Percentiles rank a stretch among this genome's conserved stretches.
phyloP scores from a whole-genome alignment of 2,797 vertebrate genomes.

The Brachyalestes nurse region DNA sequence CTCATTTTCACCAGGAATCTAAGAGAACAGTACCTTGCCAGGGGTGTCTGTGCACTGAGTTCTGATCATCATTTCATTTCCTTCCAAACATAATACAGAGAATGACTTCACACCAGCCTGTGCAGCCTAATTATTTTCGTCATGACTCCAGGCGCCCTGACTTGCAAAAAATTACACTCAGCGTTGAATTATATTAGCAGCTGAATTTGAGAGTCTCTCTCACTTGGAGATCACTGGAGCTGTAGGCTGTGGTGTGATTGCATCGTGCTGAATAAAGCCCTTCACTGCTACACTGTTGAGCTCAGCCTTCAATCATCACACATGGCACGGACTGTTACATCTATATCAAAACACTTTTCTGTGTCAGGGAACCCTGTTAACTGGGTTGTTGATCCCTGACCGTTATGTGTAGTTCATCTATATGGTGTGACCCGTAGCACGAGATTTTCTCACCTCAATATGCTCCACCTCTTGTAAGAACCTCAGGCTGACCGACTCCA shows the following conservation, averaged over 20 bases:
- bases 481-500: constrained; percentile 91
- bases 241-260: constrained; percentile 22
- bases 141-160: constrained; percentile 42
- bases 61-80: constrained; percentile 38
- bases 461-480: constrained; percentile 85
- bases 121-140: constrained; percentile 41
- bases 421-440: background rate
- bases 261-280: constrained; percentile 9
- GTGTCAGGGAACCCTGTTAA: background rate
- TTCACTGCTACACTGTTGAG: background rate
- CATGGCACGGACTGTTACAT: background rate
- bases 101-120: constrained; percentile 27
- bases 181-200: constrained; percentile 30
- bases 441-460: constrained; percentile 80
- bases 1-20: background rate
- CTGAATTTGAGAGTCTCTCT: constrained; percentile 25
- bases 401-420: background rate
- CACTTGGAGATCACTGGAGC: constrained; percentile 19
- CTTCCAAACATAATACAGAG: constrained; percentile 31
- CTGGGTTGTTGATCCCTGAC: background rate
- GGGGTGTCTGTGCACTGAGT: constrained; percentile 29
- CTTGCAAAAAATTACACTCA: constrained; percentile 26
- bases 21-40: constrained; percentile 25
- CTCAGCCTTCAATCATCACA: constrained; percentile 1
- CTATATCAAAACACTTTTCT: constrained; percentile 7